A percentile compares a stretch with the other conserved stretches of the same genome.
phyloP scores from a whole-genome alignment of 1,140 invertebrate species.

The Arctopsyche grandis region DNA sequence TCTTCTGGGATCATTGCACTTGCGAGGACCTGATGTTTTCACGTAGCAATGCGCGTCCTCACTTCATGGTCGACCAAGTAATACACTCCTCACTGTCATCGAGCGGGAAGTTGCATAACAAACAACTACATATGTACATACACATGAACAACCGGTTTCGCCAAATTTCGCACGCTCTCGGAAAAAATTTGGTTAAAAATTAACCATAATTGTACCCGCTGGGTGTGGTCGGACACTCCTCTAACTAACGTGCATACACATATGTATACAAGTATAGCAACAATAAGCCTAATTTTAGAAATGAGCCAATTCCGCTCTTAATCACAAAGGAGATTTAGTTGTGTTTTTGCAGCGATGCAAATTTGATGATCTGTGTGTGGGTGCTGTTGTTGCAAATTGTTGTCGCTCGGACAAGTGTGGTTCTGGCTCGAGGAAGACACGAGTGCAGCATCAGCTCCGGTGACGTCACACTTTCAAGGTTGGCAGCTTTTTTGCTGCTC shows the following conservation, averaged over 20 bases:
- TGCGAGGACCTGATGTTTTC: neutral
- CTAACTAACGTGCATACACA: neutral
- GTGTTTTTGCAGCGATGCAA: too few species aligned
- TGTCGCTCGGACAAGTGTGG: neutral
- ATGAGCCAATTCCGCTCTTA: neutral
- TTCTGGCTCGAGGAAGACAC: neutral
- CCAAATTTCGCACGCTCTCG: neutral
- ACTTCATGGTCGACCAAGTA: neutral
- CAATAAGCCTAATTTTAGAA: neutral
- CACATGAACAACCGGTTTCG: neutral
- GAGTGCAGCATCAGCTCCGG: neutral
- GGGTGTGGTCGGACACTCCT: neutral
- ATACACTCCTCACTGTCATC: neutral
- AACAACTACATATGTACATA: neutral
- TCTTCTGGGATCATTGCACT: too few species aligned
- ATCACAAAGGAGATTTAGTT: too few species aligned
- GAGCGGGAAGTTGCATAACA: constrained; percentile 4
- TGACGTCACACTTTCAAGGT: constrained; percentile 9
- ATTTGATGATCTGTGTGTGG: too few species aligned
- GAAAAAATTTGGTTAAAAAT: neutral
- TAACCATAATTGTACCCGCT: neutral
- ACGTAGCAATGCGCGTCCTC: neutral
- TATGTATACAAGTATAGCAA: neutral
- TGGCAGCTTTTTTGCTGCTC: constrained; percentile 10
- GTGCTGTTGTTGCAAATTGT: too few species aligned